These are phyloP conservation scores for Sebastes steindachneri DNA, from an alignment of 2,797 vertebrate species.

Conservation along the genomic window DNA sequence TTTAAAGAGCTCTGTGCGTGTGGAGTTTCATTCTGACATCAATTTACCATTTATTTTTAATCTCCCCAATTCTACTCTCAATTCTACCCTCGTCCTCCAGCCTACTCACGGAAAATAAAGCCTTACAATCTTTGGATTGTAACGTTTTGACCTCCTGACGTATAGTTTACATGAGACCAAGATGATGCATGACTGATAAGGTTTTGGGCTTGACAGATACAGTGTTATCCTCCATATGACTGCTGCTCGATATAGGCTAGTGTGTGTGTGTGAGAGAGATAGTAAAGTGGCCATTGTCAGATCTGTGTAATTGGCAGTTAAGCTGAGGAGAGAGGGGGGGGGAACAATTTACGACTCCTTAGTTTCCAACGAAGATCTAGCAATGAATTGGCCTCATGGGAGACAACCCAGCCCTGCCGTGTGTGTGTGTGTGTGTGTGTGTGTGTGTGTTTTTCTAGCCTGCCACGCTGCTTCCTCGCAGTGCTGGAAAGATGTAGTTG, in stretches of 20 bases:
- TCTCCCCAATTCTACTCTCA: neutral
- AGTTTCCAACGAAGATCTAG: conserved; percentile 55
- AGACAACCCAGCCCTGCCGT: conserved; percentile 33
- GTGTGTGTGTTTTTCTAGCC: conserved; percentile 27
- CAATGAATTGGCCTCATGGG: conserved; percentile 62
- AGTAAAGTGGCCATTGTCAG: conserved; percentile 38
- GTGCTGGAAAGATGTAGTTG: conserved; percentile 1
- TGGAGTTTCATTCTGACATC: neutral
- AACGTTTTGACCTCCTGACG: neutral
- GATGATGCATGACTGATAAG: neutral
- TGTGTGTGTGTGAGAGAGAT: neutral
- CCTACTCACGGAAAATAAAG: neutral
- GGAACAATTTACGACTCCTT: conserved; percentile 60
- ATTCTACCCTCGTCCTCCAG: neutral
- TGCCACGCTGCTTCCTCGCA: conserved; percentile 1
- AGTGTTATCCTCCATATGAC: conserved; percentile 15
- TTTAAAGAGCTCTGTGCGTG: neutral
- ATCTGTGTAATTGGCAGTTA: conserved; percentile 63
- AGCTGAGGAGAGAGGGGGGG: conserved; percentile 16
- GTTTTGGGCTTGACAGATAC: neutral
- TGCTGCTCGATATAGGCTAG: neutral
- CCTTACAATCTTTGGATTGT: neutral
- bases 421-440: conserved; percentile 25
- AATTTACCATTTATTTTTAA: neutral
- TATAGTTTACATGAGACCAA: neutral